Evolutionary conservation across 1,140 invertebrate species (phyloP).

Genomic region (Euura lappo): DNA sequence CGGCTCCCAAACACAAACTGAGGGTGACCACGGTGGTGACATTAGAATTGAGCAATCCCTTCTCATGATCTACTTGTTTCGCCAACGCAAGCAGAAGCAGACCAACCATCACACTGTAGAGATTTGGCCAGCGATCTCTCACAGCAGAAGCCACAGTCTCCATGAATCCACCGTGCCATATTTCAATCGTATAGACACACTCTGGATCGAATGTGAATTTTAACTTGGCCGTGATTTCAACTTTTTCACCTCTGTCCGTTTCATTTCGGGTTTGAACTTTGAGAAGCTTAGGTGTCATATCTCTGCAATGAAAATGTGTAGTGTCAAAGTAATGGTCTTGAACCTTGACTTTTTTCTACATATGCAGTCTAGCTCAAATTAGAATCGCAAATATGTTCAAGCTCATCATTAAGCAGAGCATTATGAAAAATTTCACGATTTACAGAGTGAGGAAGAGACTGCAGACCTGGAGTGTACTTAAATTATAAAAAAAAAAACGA

Average conservation of each 20-base stretch:
- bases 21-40: constrained; percentile 37
- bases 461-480: background rate
- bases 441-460: background rate
- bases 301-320: constrained; percentile 46
- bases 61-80: constrained; percentile 40
- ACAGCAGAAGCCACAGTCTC: constrained; percentile 47
- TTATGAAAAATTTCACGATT: too few species aligned
- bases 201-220: constrained; percentile 64
- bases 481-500: constrained; percentile 13
- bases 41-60: constrained; percentile 22
- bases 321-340: too few species aligned
- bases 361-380: constrained; percentile 14
- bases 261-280: constrained; percentile 59
- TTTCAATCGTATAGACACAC: constrained; percentile 63
- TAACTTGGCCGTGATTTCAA: constrained; percentile 49
- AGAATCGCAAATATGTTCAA: background rate
- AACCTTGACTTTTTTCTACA: too few species aligned
- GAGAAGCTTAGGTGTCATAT: constrained; percentile 55
- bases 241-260: constrained; percentile 47
- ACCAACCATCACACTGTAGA: constrained; percentile 48
- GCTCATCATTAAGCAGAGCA: too few species aligned
- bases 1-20: constrained; percentile 31
- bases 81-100: constrained; percentile 47
- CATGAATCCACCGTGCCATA: constrained; percentile 39
- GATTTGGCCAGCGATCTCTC: constrained; percentile 49